A percentile compares a stretch with the other conserved stretches of the same genome.
These are phyloP conservation scores for Tetranychus piercei DNA, from an alignment of 2,888 invertebrate species.

Conservation along the genomic window DNA sequence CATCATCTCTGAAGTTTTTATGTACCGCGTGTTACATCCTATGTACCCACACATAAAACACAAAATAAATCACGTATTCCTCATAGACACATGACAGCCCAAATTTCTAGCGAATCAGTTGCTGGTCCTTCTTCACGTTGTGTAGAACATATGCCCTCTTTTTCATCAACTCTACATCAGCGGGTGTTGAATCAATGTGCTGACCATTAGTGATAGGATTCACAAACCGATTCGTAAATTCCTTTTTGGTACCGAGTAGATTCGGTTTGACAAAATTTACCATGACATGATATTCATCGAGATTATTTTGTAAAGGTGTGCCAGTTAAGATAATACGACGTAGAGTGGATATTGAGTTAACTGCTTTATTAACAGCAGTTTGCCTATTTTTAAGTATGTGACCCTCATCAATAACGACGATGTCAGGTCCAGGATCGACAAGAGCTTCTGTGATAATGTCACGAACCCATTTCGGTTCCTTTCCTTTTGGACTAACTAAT, in stretches of 20 bases:
- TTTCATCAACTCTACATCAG: constrained; percentile 83
- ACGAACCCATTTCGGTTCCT: constrained; percentile 45
- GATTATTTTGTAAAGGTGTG: constrained; percentile 91
- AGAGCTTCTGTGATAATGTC: constrained; percentile 50
- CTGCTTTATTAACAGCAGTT: constrained; percentile 66
- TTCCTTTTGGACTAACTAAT: constrained; percentile 39
- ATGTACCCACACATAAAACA: too few species aligned
- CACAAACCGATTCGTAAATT: constrained; percentile 82
- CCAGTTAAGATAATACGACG: constrained; percentile 88
- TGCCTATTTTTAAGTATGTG: constrained; percentile 87
- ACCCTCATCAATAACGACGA: constrained; percentile 92
- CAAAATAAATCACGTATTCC: too few species aligned
- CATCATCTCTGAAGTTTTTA: too few species aligned
- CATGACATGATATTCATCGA: constrained; percentile 94
- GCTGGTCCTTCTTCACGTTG: too few species aligned
- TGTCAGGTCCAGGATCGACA: constrained; percentile 74
- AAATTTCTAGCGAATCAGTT: too few species aligned
- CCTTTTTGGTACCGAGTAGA: constrained; percentile 74
- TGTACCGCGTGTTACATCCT: too few species aligned
- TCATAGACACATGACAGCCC: too few species aligned
- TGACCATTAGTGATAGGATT: constrained; percentile 94
- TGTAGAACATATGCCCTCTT: constrained; percentile 81
- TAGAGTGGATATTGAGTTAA: constrained; percentile 59
- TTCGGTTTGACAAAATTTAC: constrained; percentile 94
- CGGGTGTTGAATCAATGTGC: constrained; percentile 72